These are phyloP conservation scores for Dissostichus mawsoni DNA, from an alignment of 2,113 vertebrate genomes.

Conservation along the genomic window DNA sequence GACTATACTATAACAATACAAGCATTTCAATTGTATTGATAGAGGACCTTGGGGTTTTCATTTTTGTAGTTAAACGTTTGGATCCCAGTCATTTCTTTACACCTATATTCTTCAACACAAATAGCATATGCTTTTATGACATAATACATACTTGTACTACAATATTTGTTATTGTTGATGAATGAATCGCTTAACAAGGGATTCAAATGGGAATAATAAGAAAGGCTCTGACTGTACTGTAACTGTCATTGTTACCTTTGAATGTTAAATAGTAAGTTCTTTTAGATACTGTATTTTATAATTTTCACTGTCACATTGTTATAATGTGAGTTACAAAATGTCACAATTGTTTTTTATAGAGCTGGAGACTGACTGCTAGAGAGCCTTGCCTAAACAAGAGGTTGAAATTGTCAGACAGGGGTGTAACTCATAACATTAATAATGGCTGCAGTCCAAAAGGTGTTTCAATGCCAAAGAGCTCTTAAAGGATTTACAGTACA, in stretches of 20 bases:
- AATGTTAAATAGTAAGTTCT: neutral
- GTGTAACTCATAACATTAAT: neutral
- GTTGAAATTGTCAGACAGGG: conserved; percentile 28
- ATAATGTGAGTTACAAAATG: neutral
- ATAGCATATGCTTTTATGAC: neutral
- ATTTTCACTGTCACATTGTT: neutral
- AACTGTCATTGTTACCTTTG: neutral
- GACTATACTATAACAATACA: too few relatives aligned
- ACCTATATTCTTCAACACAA: neutral
- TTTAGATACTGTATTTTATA: neutral
- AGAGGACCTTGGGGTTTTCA: too few relatives aligned
- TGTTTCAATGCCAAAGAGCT: neutral
- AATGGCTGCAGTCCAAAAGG: neutral
- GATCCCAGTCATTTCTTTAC: neutral
- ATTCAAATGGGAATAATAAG: neutral
- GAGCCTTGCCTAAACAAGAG: neutral
- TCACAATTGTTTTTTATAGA: neutral
- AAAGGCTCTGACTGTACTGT: neutral
- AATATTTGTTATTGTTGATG: neutral
- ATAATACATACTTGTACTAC: neutral
- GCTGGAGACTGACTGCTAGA: neutral
- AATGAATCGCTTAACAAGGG: neutral
- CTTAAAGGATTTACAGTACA: neutral
- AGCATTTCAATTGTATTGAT: too few relatives aligned
- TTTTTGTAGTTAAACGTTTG: neutral